Percentiles rank a stretch among this genome's conserved stretches.
Conservation (phyloP, 2,113 vertebrate species). For the Pipa parva region DNA sequence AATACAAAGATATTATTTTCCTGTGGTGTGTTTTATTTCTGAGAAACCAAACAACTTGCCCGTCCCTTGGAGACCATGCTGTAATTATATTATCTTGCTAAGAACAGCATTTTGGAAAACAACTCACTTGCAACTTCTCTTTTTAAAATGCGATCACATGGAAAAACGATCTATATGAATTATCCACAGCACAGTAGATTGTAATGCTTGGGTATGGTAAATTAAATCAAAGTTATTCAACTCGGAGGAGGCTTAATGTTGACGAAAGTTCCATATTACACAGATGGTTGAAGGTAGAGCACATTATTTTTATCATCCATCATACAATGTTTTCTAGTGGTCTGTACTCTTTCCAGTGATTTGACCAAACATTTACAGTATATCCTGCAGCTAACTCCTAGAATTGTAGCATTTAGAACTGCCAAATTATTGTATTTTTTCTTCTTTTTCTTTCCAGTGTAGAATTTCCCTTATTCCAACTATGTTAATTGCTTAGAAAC, state of each 20-base stretch:
- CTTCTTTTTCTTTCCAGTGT: no score
- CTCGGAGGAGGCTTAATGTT: conserved; percentile 36
- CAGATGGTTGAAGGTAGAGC: conserved; percentile 33
- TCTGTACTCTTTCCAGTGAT: conserved; percentile 1
- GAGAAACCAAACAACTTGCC: conserved; percentile 19
- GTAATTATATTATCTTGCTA: conserved; percentile 44
- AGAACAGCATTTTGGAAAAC: conserved; percentile 42
- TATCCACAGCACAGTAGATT: conserved; percentile 28
- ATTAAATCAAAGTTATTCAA: conserved; percentile 40
- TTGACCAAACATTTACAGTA: conserved; percentile 5
- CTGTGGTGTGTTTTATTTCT: neutral
- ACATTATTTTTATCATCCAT: conserved; percentile 28
- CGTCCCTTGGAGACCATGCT: conserved; percentile 22
- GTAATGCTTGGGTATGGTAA: conserved; percentile 26
- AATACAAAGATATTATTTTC: conserved; percentile 6
- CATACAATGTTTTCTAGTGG: conserved; percentile 22
- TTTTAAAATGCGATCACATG: conserved; percentile 16
- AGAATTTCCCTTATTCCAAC: no score
- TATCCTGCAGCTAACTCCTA: neutral
- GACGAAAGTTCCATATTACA: conserved; percentile 34
- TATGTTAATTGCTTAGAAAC: no score
- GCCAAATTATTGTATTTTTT: no score
- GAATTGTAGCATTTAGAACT: no score
- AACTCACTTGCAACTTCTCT: conserved; percentile 34
- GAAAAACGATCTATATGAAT: conserved; percentile 41